Percentiles rank a stretch among this genome's conserved stretches.
Conservation (phyloP, 2,797 vertebrate genomes). For the Synanceia verrucosa region DNA sequence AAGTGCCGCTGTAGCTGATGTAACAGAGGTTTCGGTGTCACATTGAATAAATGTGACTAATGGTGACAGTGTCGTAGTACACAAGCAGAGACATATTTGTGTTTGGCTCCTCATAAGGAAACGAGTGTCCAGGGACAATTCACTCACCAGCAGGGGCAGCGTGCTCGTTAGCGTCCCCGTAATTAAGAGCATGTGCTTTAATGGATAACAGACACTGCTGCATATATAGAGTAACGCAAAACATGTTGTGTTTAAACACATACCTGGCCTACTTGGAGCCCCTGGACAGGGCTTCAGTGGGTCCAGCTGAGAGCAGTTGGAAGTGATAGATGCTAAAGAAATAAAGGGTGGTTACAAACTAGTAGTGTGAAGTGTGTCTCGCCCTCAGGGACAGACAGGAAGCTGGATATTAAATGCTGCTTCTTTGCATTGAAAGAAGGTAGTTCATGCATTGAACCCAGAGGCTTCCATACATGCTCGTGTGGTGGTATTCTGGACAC, state of each 20-base stretch:
- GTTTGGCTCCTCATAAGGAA: slow-evolving; percentile 45
- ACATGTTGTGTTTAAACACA: slow-evolving; percentile 16
- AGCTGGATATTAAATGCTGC: slow-evolving; percentile 4
- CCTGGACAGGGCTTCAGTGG: not conserved
- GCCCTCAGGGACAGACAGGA: not conserved
- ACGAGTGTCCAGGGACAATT: slow-evolving; percentile 49
- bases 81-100: slow-evolving; percentile 47
- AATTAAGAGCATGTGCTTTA: slow-evolving; percentile 50
- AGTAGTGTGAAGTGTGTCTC: not conserved
- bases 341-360: not conserved
- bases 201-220: slow-evolving; percentile 22
- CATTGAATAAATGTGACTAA: slow-evolving; percentile 68
- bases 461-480: not conserved
- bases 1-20: slow-evolving; percentile 44
- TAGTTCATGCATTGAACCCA: slow-evolving; percentile 5
- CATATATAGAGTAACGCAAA: slow-evolving; percentile 17
- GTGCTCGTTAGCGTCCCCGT: slow-evolving; percentile 50
- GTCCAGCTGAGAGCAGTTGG: not conserved
- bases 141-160: slow-evolving; percentile 38
- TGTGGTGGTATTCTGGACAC: slow-evolving; percentile 18
- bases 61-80: slow-evolving; percentile 59
- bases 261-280: not conserved
- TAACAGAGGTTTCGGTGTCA: slow-evolving; percentile 63
- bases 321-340: not conserved
- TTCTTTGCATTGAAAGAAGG: slow-evolving; percentile 1